A percentile compares a stretch with the other conserved stretches of the same genome.
Evolutionary conservation across 2,113 vertebrate genomes (phyloP).

Genomic region (Callipepla californica): DNA sequence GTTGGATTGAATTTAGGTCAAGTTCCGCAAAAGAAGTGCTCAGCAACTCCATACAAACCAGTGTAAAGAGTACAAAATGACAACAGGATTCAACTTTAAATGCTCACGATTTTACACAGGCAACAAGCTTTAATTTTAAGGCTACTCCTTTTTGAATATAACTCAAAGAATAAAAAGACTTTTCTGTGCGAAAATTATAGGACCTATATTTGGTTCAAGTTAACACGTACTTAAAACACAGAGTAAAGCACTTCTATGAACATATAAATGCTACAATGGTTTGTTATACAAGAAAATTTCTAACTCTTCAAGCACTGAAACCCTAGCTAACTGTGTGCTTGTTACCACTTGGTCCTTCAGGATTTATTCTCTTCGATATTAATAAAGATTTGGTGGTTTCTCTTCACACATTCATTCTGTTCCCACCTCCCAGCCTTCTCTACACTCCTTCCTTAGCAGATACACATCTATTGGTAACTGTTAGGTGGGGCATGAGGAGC

Average conservation of each 20-base stretch:
- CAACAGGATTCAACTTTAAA: neutral
- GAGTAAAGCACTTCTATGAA: neutral
- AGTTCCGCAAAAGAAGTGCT: neutral
- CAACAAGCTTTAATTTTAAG: neutral
- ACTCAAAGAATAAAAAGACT: neutral
- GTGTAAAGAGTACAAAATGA: neutral
- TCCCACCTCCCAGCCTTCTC: neutral
- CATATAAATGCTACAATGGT: neutral
- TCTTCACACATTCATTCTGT: neutral
- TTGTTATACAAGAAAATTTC: neutral
- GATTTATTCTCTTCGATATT: neutral
- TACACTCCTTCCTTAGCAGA: neutral
- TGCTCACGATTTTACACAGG: neutral
- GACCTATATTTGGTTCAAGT: neutral
- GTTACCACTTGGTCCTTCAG: neutral
- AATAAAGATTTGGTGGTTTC: neutral
- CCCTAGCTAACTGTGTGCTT: neutral
- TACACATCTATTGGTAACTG: neutral
- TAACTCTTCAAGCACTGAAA: neutral
- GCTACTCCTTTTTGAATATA: neutral
- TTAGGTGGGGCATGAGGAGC: neutral
- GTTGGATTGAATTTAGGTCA: neutral
- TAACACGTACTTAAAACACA: neutral
- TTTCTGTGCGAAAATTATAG: neutral
- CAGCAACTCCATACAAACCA: neutral